Conservation (phyloP, 2,888 invertebrate genomes). For the Eupithecia inturbata region DNA sequence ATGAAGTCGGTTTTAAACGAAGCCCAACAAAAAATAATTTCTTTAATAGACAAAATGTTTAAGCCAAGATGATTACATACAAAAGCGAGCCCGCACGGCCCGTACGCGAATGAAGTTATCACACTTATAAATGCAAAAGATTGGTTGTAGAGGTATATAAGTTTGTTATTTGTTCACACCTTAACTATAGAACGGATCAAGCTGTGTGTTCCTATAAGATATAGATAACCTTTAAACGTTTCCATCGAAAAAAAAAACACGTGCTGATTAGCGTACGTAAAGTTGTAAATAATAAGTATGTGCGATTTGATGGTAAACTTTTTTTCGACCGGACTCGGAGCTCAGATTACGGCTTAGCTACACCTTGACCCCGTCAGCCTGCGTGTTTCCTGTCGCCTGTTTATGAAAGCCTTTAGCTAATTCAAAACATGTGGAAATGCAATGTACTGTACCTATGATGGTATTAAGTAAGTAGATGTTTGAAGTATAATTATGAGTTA, state of each 20-base stretch:
- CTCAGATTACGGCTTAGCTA: not conserved
- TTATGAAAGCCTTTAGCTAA: not conserved
- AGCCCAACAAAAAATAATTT: too few species aligned
- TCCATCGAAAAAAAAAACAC: too few species aligned
- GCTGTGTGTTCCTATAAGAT: not conserved
- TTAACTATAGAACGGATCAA: not conserved
- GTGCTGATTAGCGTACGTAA: too few species aligned
- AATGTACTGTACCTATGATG: not conserved
- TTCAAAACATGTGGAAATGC: slow-evolving; percentile 8
- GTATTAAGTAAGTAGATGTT: not conserved
- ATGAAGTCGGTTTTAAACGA: too few species aligned
- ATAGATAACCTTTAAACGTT: too few species aligned
- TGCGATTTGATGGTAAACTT: too few species aligned
- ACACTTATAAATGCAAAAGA: not conserved
- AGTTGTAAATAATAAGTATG: too few species aligned
- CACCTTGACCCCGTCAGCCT: slow-evolving; percentile 13
- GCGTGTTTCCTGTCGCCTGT: slow-evolving; percentile 16
- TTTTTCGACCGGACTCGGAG: not conserved
- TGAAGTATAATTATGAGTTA: not conserved
- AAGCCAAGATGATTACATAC: too few species aligned
- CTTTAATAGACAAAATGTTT: too few species aligned
- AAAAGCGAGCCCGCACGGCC: too few species aligned
- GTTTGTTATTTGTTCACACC: not conserved
- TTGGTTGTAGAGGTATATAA: not conserved
- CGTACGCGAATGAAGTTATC: too few species aligned